These are phyloP conservation scores for human DNA, from an alignment of 2,113 vertebrate species.

Conservation along the genomic window GRCh38 chrX:53994501-53995000, in stretches of 20 bases:
- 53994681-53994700: conserved; percentile 36
- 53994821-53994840: conserved; percentile 25
- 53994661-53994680: conserved; percentile 44
- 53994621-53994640: conserved; percentile 18
- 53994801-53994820: conserved; percentile 22
- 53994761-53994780: conserved; percentile 47
- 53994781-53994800: conserved; percentile 19
- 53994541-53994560: conserved; percentile 58
- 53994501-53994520: conserved; percentile 39
- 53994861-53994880: conserved; percentile 64
- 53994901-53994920: conserved; percentile 61
- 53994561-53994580: background rate
- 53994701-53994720: background rate
- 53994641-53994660: conserved; percentile 21
- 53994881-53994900: conserved; percentile 74
- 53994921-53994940: conserved; percentile 68
- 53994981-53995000: conserved; percentile 59
- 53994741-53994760: conserved; percentile 8
- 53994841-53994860: conserved; percentile 40
- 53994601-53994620: background rate
- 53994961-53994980: conserved; percentile 78
- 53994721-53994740: conserved; percentile 27
- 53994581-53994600: conserved; percentile 36
- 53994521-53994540: conserved; percentile 27
- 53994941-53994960: conserved; percentile 76